These are phyloP conservation scores for Habropoda laboriosa DNA, from an alignment of 1,140 invertebrate species.

Conservation along the genomic window DNA sequence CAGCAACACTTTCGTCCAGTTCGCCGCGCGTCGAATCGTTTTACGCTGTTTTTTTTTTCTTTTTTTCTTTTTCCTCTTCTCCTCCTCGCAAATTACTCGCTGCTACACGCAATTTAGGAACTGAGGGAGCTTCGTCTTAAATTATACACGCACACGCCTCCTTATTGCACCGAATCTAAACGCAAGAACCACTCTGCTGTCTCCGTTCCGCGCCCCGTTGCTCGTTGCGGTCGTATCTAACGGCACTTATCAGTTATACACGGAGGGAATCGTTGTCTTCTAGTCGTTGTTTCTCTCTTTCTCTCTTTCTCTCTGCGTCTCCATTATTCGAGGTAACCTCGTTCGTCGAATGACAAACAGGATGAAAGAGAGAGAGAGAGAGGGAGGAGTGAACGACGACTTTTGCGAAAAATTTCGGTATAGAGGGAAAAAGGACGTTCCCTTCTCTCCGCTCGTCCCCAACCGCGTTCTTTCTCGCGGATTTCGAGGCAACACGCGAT, in stretches of 20 bases:
- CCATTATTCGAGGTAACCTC: too few species aligned
- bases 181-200: slow-evolving; percentile 44
- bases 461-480: slow-evolving; percentile 9
- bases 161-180: slow-evolving; percentile 74
- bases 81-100: slow-evolving; percentile 41
- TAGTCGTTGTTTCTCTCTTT: slow-evolving; percentile 21
- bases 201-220: slow-evolving; percentile 30
- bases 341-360: neutral
- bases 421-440: neutral
- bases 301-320: too few species aligned
- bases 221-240: slow-evolving; percentile 60
- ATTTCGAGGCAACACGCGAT: slow-evolving; percentile 23
- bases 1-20: slow-evolving; percentile 26
- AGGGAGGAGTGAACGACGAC: too few species aligned
- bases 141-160: slow-evolving; percentile 61
- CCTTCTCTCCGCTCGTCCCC: slow-evolving; percentile 8
- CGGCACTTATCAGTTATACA: slow-evolving; percentile 61
- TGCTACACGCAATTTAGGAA: slow-evolving; percentile 70
- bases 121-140: slow-evolving; percentile 69
- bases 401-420: too few species aligned
- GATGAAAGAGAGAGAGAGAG: neutral
- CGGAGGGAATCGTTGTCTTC: slow-evolving; percentile 47
- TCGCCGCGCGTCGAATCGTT: slow-evolving; percentile 42
- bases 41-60: slow-evolving; percentile 61
- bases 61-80: too few species aligned